Percentiles rank a stretch among this genome's conserved stretches.
Conservation (phyloP, 2,888 invertebrate genomes). For the Macrosiphum euphorbiae region DNA sequence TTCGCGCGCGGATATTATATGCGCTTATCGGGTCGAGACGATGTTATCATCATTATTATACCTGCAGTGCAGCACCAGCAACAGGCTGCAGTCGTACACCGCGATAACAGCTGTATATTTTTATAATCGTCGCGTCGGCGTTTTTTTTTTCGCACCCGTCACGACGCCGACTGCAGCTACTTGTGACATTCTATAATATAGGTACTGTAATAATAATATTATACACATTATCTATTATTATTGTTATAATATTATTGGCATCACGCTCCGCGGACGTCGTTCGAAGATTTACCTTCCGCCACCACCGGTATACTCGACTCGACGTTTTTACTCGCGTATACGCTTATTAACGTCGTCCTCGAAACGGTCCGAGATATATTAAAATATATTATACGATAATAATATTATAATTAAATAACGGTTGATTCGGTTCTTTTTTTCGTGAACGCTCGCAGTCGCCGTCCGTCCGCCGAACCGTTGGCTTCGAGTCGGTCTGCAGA, state of each 20-base stretch:
- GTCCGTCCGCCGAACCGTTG: background rate
- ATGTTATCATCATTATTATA: too few relatives aligned
- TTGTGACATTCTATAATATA: too few relatives aligned
- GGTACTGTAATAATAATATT: too few relatives aligned
- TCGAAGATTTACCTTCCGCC: background rate
- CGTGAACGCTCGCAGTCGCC: background rate
- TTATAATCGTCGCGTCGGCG: background rate
- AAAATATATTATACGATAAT: background rate
- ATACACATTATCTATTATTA: too few relatives aligned
- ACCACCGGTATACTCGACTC: too few relatives aligned
- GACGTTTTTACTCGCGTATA: background rate
- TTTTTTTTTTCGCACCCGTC: background rate
- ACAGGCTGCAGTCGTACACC: background rate
- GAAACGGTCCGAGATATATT: background rate
- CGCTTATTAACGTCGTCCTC: background rate
- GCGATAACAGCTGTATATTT: background rate
- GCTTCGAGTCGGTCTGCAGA: background rate
- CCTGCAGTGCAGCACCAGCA: background rate
- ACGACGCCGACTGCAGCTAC: background rate
- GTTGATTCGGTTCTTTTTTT: slow-evolving; percentile 10
- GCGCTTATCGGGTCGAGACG: background rate
- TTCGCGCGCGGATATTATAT: background rate
- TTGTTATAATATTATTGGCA: background rate
- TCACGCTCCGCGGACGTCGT: background rate
- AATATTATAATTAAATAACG: slow-evolving; percentile 1